These are phyloP conservation scores for Sycophila sp. DNA, from an alignment of 1,140 invertebrate genomes.

Conservation along the genomic window DNA sequence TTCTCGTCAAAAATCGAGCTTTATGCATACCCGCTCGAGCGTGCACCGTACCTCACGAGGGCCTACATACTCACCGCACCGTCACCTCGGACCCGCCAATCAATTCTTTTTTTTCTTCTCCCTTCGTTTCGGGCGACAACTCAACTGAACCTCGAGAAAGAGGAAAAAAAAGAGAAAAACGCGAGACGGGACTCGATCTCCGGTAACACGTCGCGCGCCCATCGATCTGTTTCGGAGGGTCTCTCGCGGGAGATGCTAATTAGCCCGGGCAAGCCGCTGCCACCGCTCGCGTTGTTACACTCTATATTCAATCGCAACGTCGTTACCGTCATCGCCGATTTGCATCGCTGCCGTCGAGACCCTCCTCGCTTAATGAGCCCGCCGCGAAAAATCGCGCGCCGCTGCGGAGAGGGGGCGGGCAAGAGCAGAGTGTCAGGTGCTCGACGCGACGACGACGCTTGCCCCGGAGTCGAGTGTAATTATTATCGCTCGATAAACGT, in stretches of 20 bases:
- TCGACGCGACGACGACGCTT: not conserved
- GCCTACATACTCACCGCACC: too few relatives aligned
- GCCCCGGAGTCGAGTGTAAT: not conserved
- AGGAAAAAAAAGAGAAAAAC: too few relatives aligned
- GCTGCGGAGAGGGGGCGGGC: not conserved
- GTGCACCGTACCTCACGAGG: too few relatives aligned
- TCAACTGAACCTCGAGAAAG: too few relatives aligned
- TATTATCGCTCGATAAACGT: slow-evolving; percentile 22
- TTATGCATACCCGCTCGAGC: too few relatives aligned
- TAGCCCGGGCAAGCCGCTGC: slow-evolving; percentile 12
- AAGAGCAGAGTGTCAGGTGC: not conserved
- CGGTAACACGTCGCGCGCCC: slow-evolving; percentile 1
- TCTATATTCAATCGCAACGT: slow-evolving; percentile 29
- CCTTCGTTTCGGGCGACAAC: too few relatives aligned
- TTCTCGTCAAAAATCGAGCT: too few relatives aligned
- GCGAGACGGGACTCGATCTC: too few relatives aligned
- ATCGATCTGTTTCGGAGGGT: slow-evolving; percentile 40
- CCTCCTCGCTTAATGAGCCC: slow-evolving; percentile 7
- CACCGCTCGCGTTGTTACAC: not conserved
- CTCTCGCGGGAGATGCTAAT: slow-evolving; percentile 37
- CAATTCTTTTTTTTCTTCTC: too few relatives aligned
- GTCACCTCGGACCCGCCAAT: too few relatives aligned
- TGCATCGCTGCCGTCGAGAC: not conserved
- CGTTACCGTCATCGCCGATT: slow-evolving; percentile 30
- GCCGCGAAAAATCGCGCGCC: not conserved